Conservation (phyloP, 2,888 invertebrate genomes). For the Drosophila multiciliata region DNA sequence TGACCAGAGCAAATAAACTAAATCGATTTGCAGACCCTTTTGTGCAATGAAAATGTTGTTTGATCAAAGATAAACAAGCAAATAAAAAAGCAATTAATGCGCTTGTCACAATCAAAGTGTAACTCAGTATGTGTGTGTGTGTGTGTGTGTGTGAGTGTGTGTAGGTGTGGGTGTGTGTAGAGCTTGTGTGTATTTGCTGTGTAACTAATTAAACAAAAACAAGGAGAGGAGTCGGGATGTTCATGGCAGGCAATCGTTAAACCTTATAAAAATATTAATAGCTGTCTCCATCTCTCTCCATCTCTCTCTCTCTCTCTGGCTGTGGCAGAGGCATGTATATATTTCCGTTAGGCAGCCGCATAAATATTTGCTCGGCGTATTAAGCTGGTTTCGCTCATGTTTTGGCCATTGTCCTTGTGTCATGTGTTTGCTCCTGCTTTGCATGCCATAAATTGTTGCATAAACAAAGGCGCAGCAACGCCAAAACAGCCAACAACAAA, state of each 20-base stretch:
- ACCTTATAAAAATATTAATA: slow-evolving; percentile 73
- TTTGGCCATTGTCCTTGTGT: slow-evolving; percentile 61
- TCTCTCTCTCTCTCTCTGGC: not conserved
- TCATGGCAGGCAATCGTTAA: slow-evolving; percentile 47
- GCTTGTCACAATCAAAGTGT: slow-evolving; percentile 58
- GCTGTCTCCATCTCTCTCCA: slow-evolving; percentile 15
- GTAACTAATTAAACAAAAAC: slow-evolving; percentile 69
- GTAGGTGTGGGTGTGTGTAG: slow-evolving; percentile 3
- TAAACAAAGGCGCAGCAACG: slow-evolving; percentile 68
- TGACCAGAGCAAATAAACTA: slow-evolving; percentile 28
- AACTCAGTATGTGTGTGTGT: slow-evolving; percentile 7
- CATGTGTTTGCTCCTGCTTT: slow-evolving; percentile 68
- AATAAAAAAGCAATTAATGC: slow-evolving; percentile 72
- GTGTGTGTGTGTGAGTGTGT: slow-evolving; percentile 16
- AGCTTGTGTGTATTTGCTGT: slow-evolving; percentile 30
- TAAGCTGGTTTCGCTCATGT: slow-evolving; percentile 50
- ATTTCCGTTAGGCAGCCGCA: slow-evolving; percentile 43
- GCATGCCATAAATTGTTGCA: slow-evolving; percentile 77
- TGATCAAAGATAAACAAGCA: slow-evolving; percentile 59
- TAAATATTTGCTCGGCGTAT: slow-evolving; percentile 71
- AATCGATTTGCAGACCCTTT: slow-evolving; percentile 45
- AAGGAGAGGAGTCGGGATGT: slow-evolving; percentile 14
- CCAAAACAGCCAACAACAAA: not conserved
- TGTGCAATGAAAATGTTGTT: slow-evolving; percentile 42
- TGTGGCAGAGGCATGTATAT: slow-evolving; percentile 11